A percentile compares a stretch with the other conserved stretches of the same genome.
Evolutionary conservation across 2,113 vertebrate genomes (phyloP).

Genomic region (Mustelus asterias): DNA sequence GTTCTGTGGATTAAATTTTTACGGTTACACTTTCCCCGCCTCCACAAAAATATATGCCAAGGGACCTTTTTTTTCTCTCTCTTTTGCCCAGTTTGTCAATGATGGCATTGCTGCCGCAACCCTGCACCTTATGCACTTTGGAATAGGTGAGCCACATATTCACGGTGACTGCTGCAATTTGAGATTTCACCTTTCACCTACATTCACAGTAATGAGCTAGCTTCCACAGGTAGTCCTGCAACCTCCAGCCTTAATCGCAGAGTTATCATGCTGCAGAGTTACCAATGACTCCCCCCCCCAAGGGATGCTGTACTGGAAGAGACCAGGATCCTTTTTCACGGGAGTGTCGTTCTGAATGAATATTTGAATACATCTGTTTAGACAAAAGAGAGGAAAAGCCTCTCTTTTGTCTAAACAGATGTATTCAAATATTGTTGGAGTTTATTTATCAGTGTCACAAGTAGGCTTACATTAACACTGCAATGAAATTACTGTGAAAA

Average conservation of each 20-base stretch:
- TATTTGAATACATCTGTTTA: not conserved
- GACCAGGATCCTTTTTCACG: not conserved
- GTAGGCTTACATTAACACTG: no score
- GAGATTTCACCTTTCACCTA: not conserved
- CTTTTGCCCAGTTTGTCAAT: not conserved
- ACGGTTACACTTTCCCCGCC: not conserved
- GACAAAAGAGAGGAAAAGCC: not conserved
- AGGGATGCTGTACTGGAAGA: not conserved
- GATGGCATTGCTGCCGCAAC: not conserved
- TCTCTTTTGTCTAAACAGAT: no score
- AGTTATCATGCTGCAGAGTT: not conserved
- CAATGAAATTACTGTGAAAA: no score
- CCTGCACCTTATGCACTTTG: not conserved
- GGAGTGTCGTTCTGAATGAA: not conserved
- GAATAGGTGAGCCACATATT: not conserved
- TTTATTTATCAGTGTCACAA: no score
- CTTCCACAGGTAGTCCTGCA: not conserved
- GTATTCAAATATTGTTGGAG: no score
- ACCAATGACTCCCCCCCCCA: not conserved
- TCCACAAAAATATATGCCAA: not conserved
- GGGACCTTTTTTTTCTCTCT: not conserved
- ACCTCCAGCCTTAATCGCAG: not conserved
- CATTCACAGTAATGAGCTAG: not conserved
- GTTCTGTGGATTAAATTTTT: not conserved
- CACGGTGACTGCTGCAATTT: not conserved